Percentiles rank a stretch among this genome's conserved stretches.
Evolutionary conservation across 2,888 invertebrate genomes (phyloP).

Genomic region (Formica aserva): DNA sequence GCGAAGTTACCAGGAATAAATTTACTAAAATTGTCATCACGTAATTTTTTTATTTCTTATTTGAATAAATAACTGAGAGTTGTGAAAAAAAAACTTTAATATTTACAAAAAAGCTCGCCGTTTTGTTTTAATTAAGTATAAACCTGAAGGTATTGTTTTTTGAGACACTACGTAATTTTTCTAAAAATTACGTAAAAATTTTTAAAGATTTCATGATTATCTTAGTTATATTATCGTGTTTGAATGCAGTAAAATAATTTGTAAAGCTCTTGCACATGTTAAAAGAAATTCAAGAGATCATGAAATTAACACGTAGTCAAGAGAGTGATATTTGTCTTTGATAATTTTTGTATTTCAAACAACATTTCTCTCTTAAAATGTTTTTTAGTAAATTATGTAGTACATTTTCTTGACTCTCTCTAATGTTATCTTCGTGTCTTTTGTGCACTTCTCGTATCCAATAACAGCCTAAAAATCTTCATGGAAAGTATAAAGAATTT

Average conservation of each 20-base stretch:
- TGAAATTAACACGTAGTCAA: not conserved
- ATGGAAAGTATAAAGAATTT: conserved; percentile 18
- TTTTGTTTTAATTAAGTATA: not conserved
- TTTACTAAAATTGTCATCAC: not conserved
- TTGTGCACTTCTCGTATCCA: conserved; percentile 6
- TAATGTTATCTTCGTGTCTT: conserved; percentile 3
- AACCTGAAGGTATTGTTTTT: not conserved
- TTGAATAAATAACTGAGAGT: not conserved
- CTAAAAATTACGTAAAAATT: not conserved
- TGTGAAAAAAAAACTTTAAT: not conserved
- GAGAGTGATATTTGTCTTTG: not conserved
- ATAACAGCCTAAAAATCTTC: conserved; percentile 32
- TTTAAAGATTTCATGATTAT: not conserved
- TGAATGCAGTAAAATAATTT: not conserved
- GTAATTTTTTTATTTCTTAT: not conserved
- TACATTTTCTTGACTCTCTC: not conserved
- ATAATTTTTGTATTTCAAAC: conserved; percentile 22
- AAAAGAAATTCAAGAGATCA: not conserved
- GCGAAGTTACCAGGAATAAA: not conserved
- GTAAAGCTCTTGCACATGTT: not conserved
- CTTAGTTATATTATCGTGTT: not conserved
- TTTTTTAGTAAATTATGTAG: conserved; percentile 8
- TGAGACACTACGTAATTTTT: not conserved
- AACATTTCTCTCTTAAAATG: not conserved
- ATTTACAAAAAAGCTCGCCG: not conserved